Evolutionary conservation across 2,113 vertebrate genomes (phyloP), one percentile per base, ranked within the genome.

Genomic region (Larimichthys polyactis): DNA sequence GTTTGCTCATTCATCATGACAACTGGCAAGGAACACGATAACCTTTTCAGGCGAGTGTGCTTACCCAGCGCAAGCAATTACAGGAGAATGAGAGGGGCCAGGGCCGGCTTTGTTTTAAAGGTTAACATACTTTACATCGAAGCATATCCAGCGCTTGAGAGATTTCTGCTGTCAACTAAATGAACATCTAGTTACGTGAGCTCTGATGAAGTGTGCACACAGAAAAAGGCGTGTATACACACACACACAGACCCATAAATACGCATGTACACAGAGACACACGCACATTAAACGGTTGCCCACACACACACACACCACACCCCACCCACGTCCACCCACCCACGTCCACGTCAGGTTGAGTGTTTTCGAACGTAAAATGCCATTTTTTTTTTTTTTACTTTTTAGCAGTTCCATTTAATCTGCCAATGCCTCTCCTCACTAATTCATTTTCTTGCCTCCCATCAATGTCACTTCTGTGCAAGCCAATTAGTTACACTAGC

Each of bases 31-130:
- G 79, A 92, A 89, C 87, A 84, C 82, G 72, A 75, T 94, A 93
- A 94, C 93, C 93, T 94, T 94, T 94, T 91, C 90, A 88, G 86
- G 77, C 70, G 84, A 87, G 89, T 90, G 89, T 93, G 92, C 90
- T 90, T 91, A 92, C 88, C 82, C 89, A 55, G 91, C 59, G 59
- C 87, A 71, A 84, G 90, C 92, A 94, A 94, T 95, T 93, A 95
- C 85, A 82, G 87, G 67, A 85, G 87, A 90, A 93, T 87, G 91
- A 93, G 92, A 91, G 79, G 67, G 90, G 92, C 92, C 87, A 83
- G 90, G 86, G 81, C 87, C 55, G 82, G 88, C 88, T 94, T 94
- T 93, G 92, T 93, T 92, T 91, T 93, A 95, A 95, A 95, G 94
- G 94, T 95, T 94, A 94, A 93, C 93, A 82, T 83, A 91, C 93